Conservation (phyloP, 2,888 invertebrate genomes). For the Cosmorhoe ocellata region DNA sequence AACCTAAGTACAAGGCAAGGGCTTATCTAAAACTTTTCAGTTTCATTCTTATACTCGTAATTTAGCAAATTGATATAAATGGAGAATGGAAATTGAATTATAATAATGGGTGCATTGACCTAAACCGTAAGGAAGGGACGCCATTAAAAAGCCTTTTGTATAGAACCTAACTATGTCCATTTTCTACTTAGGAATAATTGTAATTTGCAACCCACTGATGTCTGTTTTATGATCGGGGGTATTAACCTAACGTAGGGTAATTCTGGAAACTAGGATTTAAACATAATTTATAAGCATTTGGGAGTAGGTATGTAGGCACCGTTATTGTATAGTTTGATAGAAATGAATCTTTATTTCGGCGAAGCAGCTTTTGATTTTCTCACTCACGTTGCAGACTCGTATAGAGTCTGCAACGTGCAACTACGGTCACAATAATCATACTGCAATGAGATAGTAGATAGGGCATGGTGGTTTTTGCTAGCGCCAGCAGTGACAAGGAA, state of each 20-base stretch:
- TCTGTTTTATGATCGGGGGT: constrained; percentile 22
- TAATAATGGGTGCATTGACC: constrained; percentile 27
- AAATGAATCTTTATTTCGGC: no score
- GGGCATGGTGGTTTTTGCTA: neutral
- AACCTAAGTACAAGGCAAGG: no score
- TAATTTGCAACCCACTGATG: constrained; percentile 24
- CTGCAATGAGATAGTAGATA: neutral
- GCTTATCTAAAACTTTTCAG: no score
- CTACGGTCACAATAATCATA: neutral
- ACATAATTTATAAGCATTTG: no score
- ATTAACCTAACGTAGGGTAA: neutral
- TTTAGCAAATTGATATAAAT: neutral
- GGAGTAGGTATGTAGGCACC: no score
- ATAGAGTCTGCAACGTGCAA: no score
- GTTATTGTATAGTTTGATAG: no score
- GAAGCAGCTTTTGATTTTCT: neutral
- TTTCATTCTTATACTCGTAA: no score
- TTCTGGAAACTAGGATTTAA: neutral
- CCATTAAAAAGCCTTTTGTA: constrained; percentile 25
- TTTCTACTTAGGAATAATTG: constrained; percentile 18
- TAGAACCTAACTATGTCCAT: constrained; percentile 22
- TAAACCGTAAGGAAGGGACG: constrained; percentile 13
- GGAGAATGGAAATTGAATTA: constrained; percentile 11
- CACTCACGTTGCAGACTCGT: no score
- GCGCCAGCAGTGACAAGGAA: constrained; percentile 9